Base-by-base conservation (phyloP, 2,797 vertebrate genomes). In the Bryconaethiops microstoma region DNA sequence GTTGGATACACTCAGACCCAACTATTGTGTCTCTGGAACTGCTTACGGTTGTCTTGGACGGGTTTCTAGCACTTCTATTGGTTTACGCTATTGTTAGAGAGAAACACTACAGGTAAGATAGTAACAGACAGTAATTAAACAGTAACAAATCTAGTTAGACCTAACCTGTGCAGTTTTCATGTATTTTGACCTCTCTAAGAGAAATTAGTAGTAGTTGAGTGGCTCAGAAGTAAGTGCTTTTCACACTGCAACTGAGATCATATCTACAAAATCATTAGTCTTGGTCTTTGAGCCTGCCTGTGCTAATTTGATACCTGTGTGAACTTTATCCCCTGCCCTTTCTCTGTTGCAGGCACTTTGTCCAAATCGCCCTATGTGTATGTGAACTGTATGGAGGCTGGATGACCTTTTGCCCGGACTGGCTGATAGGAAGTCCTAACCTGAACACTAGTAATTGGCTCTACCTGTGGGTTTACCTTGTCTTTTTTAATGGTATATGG, bases 381-480 rank as follows among this genome's bases (percentile, higher is more conserved):
- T 95, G 94, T 59, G 94, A 96, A 84, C 78, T 95, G 14, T 91
- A 91, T 2, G 93, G 93, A 0, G 88, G 92, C 63, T 95, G 94
- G 91, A 94, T 95, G 94, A 96, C 90, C 1, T 91, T 93, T 80
- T 93, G 88, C 80, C 94, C 95, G 5, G 94, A 96, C 5, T 94
- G 91, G 94, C 87, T 94, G 1, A 0, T 86, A 0, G 94, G 94
- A 67, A 94, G 90, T 88, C 95, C 95, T 65, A 92, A 87, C 80
- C 91, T 96, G 76, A 89, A 94, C 82, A 92, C 90, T 13, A 87
- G 85, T 57, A 92, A 82, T 75, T 91, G 92, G 92, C 90, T 96
- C 50, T 89, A 95, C 90, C 86, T 95, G 12, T 95, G 95, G 94
- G 85, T 96, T 70, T 96, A 95, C 86, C 88, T 95, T 82, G 82